Conservation (phyloP, 2,113 vertebrate genomes). For the Passerina amoena region DNA sequence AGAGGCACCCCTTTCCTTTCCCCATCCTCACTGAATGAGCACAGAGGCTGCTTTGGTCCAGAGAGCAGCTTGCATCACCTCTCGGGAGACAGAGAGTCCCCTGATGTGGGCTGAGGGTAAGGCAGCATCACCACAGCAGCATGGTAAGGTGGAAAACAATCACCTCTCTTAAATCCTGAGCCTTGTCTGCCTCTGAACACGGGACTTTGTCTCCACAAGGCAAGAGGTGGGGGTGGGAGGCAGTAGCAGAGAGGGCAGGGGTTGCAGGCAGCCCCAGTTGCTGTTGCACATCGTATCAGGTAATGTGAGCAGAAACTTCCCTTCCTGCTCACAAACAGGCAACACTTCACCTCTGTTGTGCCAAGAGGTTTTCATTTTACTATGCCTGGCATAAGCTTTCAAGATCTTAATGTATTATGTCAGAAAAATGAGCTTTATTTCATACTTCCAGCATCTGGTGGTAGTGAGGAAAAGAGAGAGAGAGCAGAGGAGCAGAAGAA, state of each 20-base stretch:
- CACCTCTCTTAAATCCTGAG: background rate
- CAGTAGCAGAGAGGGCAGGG: background rate
- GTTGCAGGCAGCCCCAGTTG: background rate
- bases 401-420: slow-evolving; percentile 5
- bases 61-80: accelerated
- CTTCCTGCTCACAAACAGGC: background rate
- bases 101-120: background rate
- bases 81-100: background rate
- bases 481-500: background rate
- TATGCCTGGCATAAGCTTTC: background rate
- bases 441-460: background rate
- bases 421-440: slow-evolving; percentile 33
- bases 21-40: background rate
- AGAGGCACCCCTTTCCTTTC: background rate
- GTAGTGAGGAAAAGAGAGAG: background rate
- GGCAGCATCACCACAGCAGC: background rate
- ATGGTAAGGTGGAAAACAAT: accelerated
- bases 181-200: background rate
- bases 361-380: background rate
- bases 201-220: accelerated
- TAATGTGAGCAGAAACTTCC: accelerated
- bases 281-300: accelerated
- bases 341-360: background rate
- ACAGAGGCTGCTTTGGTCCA: accelerated
- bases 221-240: background rate